A percentile compares a stretch with the other conserved stretches of the same genome.
phyloP scores from a whole-genome alignment of 2,113 vertebrate species.

The Mirounga angustirostris region DNA sequence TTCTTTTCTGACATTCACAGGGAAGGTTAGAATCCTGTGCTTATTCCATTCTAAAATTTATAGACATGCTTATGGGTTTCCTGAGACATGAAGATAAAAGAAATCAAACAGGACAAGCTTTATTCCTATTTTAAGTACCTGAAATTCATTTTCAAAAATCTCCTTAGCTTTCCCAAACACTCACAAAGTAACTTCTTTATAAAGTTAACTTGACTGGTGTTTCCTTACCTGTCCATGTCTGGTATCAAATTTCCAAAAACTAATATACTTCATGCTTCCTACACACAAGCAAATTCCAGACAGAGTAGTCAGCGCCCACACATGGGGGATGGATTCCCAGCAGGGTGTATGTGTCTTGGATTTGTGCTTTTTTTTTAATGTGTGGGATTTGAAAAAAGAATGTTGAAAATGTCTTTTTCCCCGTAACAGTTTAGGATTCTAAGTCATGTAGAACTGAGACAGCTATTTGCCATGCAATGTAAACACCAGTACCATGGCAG shows the following conservation, averaged over 20 bases:
- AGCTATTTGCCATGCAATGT: conserved; percentile 52
- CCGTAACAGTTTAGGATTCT: conserved; percentile 69
- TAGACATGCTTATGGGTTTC: background rate
- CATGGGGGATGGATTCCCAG: conserved; percentile 64
- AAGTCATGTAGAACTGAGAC: conserved; percentile 77
- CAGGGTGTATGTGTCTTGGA: conserved; percentile 68
- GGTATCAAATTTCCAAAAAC: conserved; percentile 66
- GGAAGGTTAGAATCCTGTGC: background rate
- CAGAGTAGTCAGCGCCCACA: conserved; percentile 63
- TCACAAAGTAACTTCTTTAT: conserved; percentile 55
- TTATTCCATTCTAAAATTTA: conserved; percentile 56
- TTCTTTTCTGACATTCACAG: conserved; percentile 19
- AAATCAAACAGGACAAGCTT: background rate
- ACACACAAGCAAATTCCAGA: conserved; percentile 77
- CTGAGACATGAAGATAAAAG: conserved; percentile 21
- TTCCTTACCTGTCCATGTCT: conserved; percentile 68
- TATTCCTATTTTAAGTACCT: background rate
- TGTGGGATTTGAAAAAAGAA: conserved; percentile 79
- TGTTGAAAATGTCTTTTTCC: conserved; percentile 72
- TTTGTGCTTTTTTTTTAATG: conserved; percentile 46
- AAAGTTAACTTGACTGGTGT: conserved; percentile 47
- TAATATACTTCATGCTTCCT: conserved; percentile 73
- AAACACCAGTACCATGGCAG: background rate
- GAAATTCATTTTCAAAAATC: conserved; percentile 37
- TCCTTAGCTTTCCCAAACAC: conserved; percentile 33